Base-by-base conservation (phyloP, 2,797 vertebrate genomes). In the Lutjanus argentimaculatus region DNA sequence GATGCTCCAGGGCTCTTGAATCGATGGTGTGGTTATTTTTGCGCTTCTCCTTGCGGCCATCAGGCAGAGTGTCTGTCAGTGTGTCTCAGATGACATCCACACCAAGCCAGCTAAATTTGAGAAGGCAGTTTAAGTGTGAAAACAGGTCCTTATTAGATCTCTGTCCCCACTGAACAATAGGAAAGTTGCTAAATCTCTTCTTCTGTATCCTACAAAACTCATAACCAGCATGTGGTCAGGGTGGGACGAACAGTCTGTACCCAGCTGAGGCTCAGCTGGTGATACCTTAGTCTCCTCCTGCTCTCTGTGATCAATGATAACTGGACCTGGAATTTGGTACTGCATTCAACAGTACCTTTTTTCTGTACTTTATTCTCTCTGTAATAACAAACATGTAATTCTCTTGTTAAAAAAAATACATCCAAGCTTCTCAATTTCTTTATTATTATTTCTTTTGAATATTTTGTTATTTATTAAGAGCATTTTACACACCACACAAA, bases 11-110 rank as follows among this genome's bases (percentile, higher is more conserved):
- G 85, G 74, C 71, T 83, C 59, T 53, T 71, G 77, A 93, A 91
- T 90, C 68, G 36, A 91, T 91, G 83, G 78, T 14, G 6, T 43
- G 79, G 79, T 84, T 91, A 83, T 91, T 89, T 90, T 79, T 61
- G 70, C 53, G 22, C 66, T 67, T 68, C 63, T 82, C 73, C 71
- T 85, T 25, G 77, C 74, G 79, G 81, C 78, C 77, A 83, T 85
- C 25, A 73, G 58, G 64, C 56, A 67, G 22, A 46, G 58, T 49
- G 68, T 83, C 65, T 80, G 52, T 79, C 62, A 74, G 66, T 49
- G 64, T 11, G 42, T 76, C 70, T 81, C 66, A 63, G 21, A 77
- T 62, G 63, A 30, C 68, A 66, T 66, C 69, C 58, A 45, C 52
- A 67, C 25, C 10, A 56, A 67, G 46, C 30, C 63, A 17, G 30